Base-by-base conservation (phyloP, 2,888 invertebrate species). In the Drosophila lutescens region DNA sequence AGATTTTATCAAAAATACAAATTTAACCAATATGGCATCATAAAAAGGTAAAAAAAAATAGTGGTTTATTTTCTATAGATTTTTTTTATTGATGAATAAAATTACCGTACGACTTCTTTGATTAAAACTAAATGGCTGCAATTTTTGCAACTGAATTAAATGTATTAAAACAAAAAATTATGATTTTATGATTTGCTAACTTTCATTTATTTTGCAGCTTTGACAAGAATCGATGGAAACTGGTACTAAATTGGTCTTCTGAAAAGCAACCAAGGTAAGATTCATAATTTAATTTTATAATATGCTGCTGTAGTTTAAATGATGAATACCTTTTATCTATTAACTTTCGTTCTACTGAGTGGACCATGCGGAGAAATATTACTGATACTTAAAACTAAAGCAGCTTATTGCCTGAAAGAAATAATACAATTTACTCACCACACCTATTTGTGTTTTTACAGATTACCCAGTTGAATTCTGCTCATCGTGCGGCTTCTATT, bases 271-370 rank as follows among this genome's bases (percentile, higher is more conserved):
- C 20, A 10, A 58, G 67, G 67, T 65, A 44, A 49, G 65, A 26
- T 2, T 20, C 1, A 23, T 12, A 20, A 10, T 9, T 0, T 1
- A 8, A n/a, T 10, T 13, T 13, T 12, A 0, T 26, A 38, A 10
- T 12, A 4, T 12, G 4, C 10, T 55, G 49, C 38, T 5, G 4
- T 0, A 17, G 20, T 40, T 73, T 12, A 58, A 49, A 49, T 85
- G 86, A 85, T 85, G 85, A 86, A 70, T 61, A 84, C 69, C 50
- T 59, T 75, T 74, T 60, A 75, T 74, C 60, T 75, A 79, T 76
- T 85, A 85, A 85, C 85, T 85, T 85, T 85, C 86, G 85, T 85
- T 85, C 85, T 85, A 84, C 85, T 80, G 86, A 86, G 86, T 40
- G 54, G 60, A 76, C 65, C 75, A 76, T 85, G 85, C 86, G 86